Conservation (phyloP, 2,797 vertebrate genomes). For the Labroides dimidiatus region DNA sequence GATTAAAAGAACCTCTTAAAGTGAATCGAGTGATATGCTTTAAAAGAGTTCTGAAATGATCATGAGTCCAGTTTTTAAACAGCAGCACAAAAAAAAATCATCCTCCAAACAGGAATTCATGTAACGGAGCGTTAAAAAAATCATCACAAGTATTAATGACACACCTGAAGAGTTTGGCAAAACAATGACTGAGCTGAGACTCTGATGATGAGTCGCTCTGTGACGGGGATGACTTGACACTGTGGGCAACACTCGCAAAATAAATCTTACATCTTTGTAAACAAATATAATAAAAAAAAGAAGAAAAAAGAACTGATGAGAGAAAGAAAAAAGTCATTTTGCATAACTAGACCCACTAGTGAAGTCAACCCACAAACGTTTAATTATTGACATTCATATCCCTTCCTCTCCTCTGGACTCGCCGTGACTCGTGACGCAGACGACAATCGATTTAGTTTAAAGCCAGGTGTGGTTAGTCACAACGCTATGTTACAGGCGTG, state of each 20-base stretch:
- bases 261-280: slow-evolving; percentile 76
- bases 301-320: not conserved
- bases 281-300: slow-evolving; percentile 52
- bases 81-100: slow-evolving; percentile 56
- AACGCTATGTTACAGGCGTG: slow-evolving; percentile 91
- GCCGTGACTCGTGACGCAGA: slow-evolving; percentile 69
- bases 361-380: slow-evolving; percentile 70
- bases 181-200: slow-evolving; percentile 3
- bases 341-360: slow-evolving; percentile 82
- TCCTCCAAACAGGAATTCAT: slow-evolving; percentile 30
- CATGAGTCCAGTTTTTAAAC: slow-evolving; percentile 48
- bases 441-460: slow-evolving; percentile 69
- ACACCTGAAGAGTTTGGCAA: slow-evolving; percentile 66
- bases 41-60: slow-evolving; percentile 27
- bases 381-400: slow-evolving; percentile 81
- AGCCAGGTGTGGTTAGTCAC: slow-evolving; percentile 88
- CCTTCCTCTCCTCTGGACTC: slow-evolving; percentile 57
- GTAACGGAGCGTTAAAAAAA: slow-evolving; percentile 29
- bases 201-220: slow-evolving; percentile 24
- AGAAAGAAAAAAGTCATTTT: slow-evolving; percentile 63
- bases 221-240: slow-evolving; percentile 71
- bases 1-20: not conserved
- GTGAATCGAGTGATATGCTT: slow-evolving; percentile 59
- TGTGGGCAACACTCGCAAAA: slow-evolving; percentile 78
- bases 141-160: slow-evolving; percentile 1